Percentiles rank a stretch among this genome's conserved stretches.
These are phyloP conservation scores for Axea sp. DNA, from an alignment of 2,888 invertebrate species.

Conservation along the genomic window DNA sequence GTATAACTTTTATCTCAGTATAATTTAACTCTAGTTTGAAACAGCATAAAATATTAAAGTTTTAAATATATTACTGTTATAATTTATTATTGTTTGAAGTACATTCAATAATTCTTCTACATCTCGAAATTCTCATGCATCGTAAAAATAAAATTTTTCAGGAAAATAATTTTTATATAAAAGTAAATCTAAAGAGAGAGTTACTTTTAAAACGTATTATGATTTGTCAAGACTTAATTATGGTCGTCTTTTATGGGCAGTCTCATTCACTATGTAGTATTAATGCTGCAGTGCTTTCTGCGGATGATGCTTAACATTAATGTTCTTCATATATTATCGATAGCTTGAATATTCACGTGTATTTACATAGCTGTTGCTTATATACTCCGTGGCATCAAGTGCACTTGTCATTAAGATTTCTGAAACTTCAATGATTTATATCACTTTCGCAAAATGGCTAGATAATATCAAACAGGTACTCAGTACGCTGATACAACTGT, in stretches of 20 bases:
- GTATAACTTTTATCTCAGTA: too few relatives aligned
- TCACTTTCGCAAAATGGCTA: slow-evolving; percentile 23
- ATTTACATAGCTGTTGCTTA: slow-evolving; percentile 30
- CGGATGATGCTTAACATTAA: slow-evolving; percentile 35
- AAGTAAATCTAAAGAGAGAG: neutral
- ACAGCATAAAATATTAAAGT: too few relatives aligned
- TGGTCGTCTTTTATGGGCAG: slow-evolving; percentile 23
- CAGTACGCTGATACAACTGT: slow-evolving; percentile 9
- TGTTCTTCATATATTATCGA: slow-evolving; percentile 39
- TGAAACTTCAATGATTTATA: slow-evolving; percentile 38
- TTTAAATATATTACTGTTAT: too few relatives aligned
- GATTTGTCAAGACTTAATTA: slow-evolving; percentile 20
- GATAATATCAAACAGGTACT: slow-evolving; percentile 4
- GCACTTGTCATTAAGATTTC: slow-evolving; percentile 20
- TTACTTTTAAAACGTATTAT: slow-evolving; percentile 10
- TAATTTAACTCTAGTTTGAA: too few relatives aligned
- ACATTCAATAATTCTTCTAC: too few relatives aligned
- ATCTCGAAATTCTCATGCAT: too few relatives aligned
- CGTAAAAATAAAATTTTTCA: neutral
- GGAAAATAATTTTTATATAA: neutral
- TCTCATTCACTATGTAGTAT: slow-evolving; percentile 1
- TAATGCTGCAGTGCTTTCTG: slow-evolving; percentile 25
- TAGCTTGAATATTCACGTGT: slow-evolving; percentile 37
- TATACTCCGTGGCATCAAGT: slow-evolving; percentile 13
- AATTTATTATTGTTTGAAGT: too few relatives aligned